A percentile compares a stretch with the other conserved stretches of the same genome.
Evolutionary conservation across 2,797 vertebrate genomes (phyloP).

Genomic region (Helicolenus hilgendorfi): DNA sequence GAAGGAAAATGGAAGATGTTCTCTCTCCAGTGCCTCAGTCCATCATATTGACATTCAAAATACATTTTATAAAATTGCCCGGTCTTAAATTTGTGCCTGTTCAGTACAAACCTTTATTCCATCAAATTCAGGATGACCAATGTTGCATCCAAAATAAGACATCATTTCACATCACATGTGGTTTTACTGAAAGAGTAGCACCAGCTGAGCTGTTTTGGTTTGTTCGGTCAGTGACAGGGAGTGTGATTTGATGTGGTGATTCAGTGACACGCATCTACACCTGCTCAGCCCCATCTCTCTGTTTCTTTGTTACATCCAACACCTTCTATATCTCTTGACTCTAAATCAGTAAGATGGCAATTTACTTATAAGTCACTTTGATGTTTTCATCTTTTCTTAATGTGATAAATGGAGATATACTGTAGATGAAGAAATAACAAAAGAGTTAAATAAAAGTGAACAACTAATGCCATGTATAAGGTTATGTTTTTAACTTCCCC

Average conservation of each 20-base stretch:
- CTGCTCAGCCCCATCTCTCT: background rate
- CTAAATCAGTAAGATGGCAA: background rate
- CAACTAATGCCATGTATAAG: background rate
- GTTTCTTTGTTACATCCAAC: background rate
- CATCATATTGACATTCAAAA: constrained; percentile 13
- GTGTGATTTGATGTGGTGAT: background rate
- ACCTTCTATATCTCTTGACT: background rate
- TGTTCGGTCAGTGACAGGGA: background rate
- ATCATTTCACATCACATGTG: background rate
- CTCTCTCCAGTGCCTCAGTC: background rate
- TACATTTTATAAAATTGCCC: constrained; percentile 21
- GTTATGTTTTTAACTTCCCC: background rate
- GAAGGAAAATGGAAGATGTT: background rate
- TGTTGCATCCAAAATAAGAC: background rate
- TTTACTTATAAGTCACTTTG: background rate
- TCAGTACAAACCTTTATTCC: constrained; percentile 9
- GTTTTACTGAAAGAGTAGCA: background rate
- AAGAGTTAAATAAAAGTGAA: background rate
- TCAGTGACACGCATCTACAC: background rate
- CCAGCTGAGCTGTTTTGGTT: background rate
- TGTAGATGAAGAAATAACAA: background rate
- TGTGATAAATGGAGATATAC: background rate
- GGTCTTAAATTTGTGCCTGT: constrained; percentile 25
- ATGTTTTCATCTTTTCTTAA: background rate
- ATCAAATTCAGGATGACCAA: constrained; percentile 26